These are phyloP conservation scores for Myzus persicae DNA, from an alignment of 1,140 invertebrate genomes.

Conservation along the genomic window DNA sequence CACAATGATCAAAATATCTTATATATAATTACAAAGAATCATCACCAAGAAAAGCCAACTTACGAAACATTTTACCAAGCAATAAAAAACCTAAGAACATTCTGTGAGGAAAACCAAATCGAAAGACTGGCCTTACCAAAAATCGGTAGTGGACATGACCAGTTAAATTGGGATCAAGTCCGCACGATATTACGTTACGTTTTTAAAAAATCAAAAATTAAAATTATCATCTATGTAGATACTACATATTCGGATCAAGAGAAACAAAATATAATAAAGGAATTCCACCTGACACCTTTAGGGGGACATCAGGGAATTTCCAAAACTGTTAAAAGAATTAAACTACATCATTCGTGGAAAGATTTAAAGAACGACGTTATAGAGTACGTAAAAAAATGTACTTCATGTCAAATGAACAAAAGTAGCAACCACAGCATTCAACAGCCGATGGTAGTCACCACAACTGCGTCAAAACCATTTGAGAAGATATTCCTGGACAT, in stretches of 20 bases:
- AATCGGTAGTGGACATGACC: background rate
- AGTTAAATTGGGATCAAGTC: background rate
- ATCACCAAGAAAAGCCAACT: background rate
- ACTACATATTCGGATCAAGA: background rate
- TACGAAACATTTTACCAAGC: background rate
- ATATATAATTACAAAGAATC: background rate
- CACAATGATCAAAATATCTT: too few species aligned
- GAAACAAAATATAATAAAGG: background rate
- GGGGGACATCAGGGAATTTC: background rate
- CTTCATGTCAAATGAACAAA: background rate
- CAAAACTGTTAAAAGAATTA: background rate
- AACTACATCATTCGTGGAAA: background rate
- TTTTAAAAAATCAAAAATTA: background rate
- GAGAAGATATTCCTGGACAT: constrained; percentile 8
- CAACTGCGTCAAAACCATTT: background rate
- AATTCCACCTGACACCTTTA: background rate
- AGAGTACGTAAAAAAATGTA: background rate
- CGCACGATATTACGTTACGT: background rate
- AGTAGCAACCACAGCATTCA: background rate
- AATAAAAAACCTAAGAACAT: too few species aligned
- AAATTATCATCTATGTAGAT: background rate
- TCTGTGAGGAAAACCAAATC: background rate
- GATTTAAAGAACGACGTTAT: background rate
- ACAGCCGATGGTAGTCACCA: background rate
- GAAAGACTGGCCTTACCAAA: background rate